A percentile compares a stretch with the other conserved stretches of the same genome.
phyloP scores from a whole-genome alignment of 30 jellyfish, hydroid and myxozoan genomes.

The Catostylus mosaicus region DNA sequence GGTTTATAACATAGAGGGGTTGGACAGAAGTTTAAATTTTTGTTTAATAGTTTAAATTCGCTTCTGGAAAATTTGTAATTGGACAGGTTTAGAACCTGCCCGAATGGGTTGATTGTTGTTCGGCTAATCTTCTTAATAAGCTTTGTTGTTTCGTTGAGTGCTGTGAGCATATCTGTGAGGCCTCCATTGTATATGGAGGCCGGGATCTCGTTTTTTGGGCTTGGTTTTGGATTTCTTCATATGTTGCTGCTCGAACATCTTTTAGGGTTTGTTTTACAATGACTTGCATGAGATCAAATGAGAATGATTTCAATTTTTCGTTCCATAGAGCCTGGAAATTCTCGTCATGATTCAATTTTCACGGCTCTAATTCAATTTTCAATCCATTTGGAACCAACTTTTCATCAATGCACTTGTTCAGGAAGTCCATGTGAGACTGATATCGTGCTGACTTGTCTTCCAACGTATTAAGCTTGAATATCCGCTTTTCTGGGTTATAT shows the following conservation, averaged over 20 bases:
- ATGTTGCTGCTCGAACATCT: too few species aligned
- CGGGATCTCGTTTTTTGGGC: not conserved
- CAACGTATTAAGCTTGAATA: too few species aligned
- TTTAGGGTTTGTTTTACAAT: too few species aligned
- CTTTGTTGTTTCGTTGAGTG: not conserved
- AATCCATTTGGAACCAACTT: too few species aligned
- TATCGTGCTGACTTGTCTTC: too few species aligned
- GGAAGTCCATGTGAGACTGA: too few species aligned
- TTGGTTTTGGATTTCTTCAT: not conserved
- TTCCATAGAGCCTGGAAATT: too few species aligned
- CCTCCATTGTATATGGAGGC: not conserved
- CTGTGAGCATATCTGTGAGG: not conserved
- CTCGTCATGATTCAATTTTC: too few species aligned
- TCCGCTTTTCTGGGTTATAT: not conserved
- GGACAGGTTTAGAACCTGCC: not conserved
- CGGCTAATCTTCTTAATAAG: constrained; percentile 6
- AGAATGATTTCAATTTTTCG: too few species aligned
- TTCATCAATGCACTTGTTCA: too few species aligned
- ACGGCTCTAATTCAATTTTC: too few species aligned
- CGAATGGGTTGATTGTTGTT: constrained; percentile 1
- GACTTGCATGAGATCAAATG: too few species aligned
- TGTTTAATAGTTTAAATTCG: constrained; percentile 1
- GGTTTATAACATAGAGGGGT: not conserved
- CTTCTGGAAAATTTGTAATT: not conserved
- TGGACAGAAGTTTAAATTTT: not conserved